A percentile compares a stretch with the other conserved stretches of the same genome.
Evolutionary conservation across 2,797 vertebrate species (phyloP).

Genomic region (Potorous gilbertii): DNA sequence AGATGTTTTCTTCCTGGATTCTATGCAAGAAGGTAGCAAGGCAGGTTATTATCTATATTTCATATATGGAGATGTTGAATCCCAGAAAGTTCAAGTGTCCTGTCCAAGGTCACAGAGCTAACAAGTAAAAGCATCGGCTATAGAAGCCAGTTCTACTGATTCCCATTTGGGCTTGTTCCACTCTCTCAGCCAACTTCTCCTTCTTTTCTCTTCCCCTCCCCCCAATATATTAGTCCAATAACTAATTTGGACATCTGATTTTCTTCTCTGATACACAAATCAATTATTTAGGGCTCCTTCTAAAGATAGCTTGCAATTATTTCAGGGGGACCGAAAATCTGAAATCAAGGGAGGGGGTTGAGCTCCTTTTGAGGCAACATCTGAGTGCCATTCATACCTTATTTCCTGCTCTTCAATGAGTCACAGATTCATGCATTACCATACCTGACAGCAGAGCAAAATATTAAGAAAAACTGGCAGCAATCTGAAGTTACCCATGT

Average conservation of each 20-base stretch:
- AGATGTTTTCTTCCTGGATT: neutral
- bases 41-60: neutral
- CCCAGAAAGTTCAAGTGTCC: neutral
- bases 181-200: neutral
- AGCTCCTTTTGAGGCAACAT: neutral
- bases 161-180: neutral
- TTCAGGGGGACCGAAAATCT: neutral
- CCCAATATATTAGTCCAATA: neutral
- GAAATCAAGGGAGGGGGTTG: neutral
- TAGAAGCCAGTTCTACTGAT: neutral
- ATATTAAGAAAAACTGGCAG: slow-evolving; percentile 7
- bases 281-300: neutral
- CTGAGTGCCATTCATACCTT: neutral
- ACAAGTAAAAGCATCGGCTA: neutral
- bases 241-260: neutral
- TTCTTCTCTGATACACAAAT: neutral
- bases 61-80: neutral
- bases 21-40: neutral
- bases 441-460: neutral
- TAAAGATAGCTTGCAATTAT: neutral
- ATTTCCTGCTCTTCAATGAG: neutral
- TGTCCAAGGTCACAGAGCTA: neutral
- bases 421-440: neutral
- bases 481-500: neutral
- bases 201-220: neutral